Conservation (phyloP, 2,797 vertebrate species). For the Malurus splendens region DNA sequence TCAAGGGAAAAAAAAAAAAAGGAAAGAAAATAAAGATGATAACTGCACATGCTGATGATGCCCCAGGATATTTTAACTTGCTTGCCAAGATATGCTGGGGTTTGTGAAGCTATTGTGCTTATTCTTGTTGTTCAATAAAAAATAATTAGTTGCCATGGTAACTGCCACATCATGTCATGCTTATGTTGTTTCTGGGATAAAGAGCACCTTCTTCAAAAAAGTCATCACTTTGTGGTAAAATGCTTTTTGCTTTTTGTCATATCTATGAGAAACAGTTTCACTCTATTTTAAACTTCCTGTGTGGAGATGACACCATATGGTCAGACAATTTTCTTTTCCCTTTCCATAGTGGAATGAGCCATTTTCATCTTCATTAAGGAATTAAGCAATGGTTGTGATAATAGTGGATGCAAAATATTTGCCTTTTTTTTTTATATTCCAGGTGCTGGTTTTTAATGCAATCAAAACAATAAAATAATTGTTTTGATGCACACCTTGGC, state of each 20-base stretch:
- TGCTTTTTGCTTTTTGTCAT: conserved; percentile 16
- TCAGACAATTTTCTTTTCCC: background rate
- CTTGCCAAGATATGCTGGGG: conserved; percentile 41
- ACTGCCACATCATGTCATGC: conserved; percentile 52
- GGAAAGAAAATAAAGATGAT: background rate
- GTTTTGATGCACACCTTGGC: background rate
- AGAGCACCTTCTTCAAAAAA: conserved; percentile 45
- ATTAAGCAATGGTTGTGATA: background rate
- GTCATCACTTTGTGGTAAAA: conserved; percentile 19
- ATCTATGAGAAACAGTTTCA: background rate
- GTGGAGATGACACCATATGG: conserved; percentile 1
- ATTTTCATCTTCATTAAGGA: background rate
- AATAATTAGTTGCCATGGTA: conserved; percentile 57
- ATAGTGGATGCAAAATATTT: background rate
- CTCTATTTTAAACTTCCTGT: conserved; percentile 25
- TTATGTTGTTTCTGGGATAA: conserved; percentile 55
- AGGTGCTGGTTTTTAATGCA: background rate
- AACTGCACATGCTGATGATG: conserved; percentile 27
- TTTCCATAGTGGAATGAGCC: background rate
- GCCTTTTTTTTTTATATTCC: background rate
- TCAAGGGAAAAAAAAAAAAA: background rate
- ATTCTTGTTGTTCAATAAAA: conserved; percentile 59
- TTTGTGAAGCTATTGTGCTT: conserved; percentile 48
- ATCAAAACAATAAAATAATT: background rate
- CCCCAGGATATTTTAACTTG: conserved; percentile 46